Evolutionary conservation across 2,113 vertebrate genomes (phyloP).

Genomic region (Oryzias curvinotus): DNA sequence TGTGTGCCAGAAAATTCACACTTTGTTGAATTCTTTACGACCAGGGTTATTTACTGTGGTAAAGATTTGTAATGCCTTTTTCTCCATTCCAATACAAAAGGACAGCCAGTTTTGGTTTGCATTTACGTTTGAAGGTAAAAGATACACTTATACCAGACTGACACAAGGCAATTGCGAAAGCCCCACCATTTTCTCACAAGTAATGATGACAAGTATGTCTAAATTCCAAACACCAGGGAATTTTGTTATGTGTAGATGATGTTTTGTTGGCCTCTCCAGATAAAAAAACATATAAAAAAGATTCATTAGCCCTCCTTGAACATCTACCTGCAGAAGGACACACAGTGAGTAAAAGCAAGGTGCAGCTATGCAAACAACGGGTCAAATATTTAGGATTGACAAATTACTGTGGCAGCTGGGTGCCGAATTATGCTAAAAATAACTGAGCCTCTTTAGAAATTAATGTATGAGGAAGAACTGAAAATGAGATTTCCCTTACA

Average conservation of each 20-base stretch:
- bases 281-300: no score
- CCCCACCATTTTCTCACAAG: background rate
- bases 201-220: background rate
- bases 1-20: background rate
- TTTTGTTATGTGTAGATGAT: background rate
- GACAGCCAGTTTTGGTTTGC: slow-evolving; percentile 1
- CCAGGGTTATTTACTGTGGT: background rate
- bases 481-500: no score
- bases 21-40: background rate
- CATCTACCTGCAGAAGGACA: no score
- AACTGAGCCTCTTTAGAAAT: no score
- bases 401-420: no score
- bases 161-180: background rate
- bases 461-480: no score
- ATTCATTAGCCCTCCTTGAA: no score
- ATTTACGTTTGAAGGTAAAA: background rate
- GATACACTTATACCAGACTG: background rate
- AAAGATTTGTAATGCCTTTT: background rate
- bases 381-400: no score
- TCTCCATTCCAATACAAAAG: background rate
- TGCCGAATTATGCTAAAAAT: no score
- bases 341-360: no score
- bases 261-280: no score
- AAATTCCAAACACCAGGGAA: background rate
- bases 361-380: no score